Evolutionary conservation across 1,140 invertebrate species (phyloP).

Genomic region (Argopecten irradians): DNA sequence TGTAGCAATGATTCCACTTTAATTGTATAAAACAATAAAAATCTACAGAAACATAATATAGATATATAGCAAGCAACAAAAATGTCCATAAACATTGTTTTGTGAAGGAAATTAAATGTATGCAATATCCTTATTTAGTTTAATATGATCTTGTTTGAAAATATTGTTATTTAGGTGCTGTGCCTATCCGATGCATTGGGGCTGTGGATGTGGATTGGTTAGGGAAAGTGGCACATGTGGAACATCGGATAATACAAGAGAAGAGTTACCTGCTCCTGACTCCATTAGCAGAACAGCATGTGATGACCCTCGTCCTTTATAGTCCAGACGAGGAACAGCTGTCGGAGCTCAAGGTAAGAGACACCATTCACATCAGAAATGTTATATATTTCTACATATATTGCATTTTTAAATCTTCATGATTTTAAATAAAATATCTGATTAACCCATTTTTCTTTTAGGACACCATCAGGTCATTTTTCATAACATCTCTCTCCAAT

Average conservation of each 20-base stretch:
- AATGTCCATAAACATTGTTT: background rate
- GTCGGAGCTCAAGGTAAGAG: slow-evolving; percentile 45
- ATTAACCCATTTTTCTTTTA: background rate
- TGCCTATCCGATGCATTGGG: background rate
- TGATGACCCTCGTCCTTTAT: slow-evolving; percentile 42
- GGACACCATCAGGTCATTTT: too few relatives aligned
- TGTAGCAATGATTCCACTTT: too few relatives aligned
- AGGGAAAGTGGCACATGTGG: slow-evolving; percentile 37
- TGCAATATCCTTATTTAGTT: background rate
- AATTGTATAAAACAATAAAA: slow-evolving; percentile 87
- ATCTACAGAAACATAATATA: slow-evolving; percentile 53
- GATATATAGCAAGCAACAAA: background rate
- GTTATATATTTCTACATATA: background rate
- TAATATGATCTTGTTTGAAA: background rate
- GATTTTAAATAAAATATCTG: background rate
- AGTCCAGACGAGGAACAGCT: slow-evolving; percentile 43
- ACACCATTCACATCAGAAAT: background rate
- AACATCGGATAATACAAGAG: slow-evolving; percentile 31
- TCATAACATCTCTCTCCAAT: background rate
- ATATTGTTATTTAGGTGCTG: slow-evolving; percentile 29
- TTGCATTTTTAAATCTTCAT: background rate
- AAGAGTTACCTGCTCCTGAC: slow-evolving; percentile 52
- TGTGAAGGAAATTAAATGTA: background rate
- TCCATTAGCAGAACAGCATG: background rate
- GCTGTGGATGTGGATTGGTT: background rate